Evolutionary conservation across 64 coral and sea anemone genomes (phyloP).

Genomic region (Dendronephthya gigantea): DNA sequence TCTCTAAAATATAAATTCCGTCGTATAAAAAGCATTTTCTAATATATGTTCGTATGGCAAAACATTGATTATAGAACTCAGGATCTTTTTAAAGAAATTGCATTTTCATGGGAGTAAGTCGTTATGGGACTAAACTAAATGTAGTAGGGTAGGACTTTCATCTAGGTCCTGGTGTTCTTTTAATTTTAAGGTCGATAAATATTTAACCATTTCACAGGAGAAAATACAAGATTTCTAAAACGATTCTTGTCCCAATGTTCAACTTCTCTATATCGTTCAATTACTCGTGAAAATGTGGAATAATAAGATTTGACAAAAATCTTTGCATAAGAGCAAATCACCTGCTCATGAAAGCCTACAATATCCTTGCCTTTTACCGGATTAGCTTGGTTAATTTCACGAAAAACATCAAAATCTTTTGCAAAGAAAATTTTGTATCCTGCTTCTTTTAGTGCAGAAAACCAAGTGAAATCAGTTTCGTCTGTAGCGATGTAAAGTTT

Average conservation of each 20-base stretch:
- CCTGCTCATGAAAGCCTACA: constrained; percentile 67
- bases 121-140: too few species aligned
- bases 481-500: constrained; percentile 89
- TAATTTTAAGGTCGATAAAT: too few species aligned
- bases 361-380: constrained; percentile 41
- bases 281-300: constrained; percentile 76
- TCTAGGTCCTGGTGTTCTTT: not conserved
- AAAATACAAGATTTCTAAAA: not conserved
- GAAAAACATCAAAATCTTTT: constrained; percentile 26
- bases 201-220: not conserved
- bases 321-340: constrained; percentile 65
- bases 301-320: constrained; percentile 76
- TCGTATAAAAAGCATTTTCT: too few species aligned
- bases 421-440: constrained; percentile 68
- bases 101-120: too few species aligned
- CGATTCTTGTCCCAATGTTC: constrained; percentile 30
- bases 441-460: constrained; percentile 55
- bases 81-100: too few species aligned
- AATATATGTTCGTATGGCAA: too few species aligned
- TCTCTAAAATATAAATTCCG: too few species aligned
- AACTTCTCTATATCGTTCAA: constrained; percentile 56
- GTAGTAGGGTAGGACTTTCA: too few species aligned
- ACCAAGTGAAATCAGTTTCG: constrained; percentile 63
- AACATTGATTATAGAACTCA: too few species aligned
- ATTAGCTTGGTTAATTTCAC: not conserved